Evolutionary conservation across 2,797 vertebrate genomes (phyloP), one percentile per base, ranked within the genome.

Genomic region (Naso thynnoides): DNA sequence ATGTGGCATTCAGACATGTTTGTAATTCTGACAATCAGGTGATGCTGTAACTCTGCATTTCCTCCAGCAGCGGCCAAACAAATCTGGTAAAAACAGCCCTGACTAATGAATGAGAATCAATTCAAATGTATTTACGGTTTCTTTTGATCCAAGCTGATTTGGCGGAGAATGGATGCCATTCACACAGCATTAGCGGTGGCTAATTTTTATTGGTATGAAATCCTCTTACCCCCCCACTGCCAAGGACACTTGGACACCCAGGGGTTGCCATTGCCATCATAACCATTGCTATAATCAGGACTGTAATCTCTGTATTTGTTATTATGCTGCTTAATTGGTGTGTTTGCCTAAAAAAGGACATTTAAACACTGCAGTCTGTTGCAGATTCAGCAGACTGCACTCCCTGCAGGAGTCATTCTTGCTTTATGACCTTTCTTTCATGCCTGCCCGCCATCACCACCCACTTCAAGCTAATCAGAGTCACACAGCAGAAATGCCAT

Each of bases 181-280:
- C 33, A 70, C 36, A 14, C 19, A 49, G 70, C 60, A 78, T 81
- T 78, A 76, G 64, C 52, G 48, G 65, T 33, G 67, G 69, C 58
- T 72, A 72, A 76, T 79, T 82, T 76, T 49, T 38, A 66, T 71
- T 82, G n/a, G 18, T 53, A 11, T 49, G 59, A 74, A 85, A 85
- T 82, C 82, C 71, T 58, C 57, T 83, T 71, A 78, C 42, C 47
- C 49, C n/a, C 69, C 49, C 60, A 61, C 72, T 73, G 66, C 48
- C 73, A 15, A 8, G 55, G 82, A 80, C 52, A n/a, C 54, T 6
- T 15, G 21, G 60, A 82, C 50, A 73, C 70, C 78, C 67, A 59
- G 47, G 61, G 68, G 66, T 67, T 78, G n/a, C 39, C 45, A 58
- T 53, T 45, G 65, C 45, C 52, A 62, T 55, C 7, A 74, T 63